These are phyloP conservation scores for Parapristionchus giblindavisi DNA, from an alignment of 2,888 invertebrate species.

Conservation along the genomic window DNA sequence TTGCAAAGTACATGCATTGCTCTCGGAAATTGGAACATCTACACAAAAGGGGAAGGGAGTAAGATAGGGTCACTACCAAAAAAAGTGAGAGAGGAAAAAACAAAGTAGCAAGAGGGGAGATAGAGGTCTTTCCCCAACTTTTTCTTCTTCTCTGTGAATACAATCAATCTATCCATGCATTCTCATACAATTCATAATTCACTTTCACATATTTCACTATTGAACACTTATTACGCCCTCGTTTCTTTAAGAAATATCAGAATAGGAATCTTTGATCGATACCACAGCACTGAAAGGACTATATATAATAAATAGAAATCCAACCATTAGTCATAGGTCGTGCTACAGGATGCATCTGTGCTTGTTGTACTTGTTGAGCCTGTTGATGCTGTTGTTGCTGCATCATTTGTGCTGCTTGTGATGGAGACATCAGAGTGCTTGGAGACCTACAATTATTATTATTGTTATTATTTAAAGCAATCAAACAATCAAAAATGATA, in stretches of 20 bases:
- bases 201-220: not conserved
- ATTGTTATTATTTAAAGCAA: not conserved
- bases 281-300: too few species aligned
- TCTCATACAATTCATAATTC: not conserved
- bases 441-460: conserved; percentile 20
- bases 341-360: conserved; percentile 16
- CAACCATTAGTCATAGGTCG: conserved; percentile 29
- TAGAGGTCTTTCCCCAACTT: too few species aligned
- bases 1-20: too few species aligned
- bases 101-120: too few species aligned
- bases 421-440: conserved; percentile 18
- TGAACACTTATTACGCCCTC: not conserved
- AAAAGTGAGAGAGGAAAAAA: too few species aligned
- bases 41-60: too few species aligned
- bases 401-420: conserved; percentile 36
- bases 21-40: too few species aligned
- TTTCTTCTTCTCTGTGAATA: too few species aligned
- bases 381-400: conserved; percentile 12
- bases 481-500: not conserved
- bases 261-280: too few species aligned
- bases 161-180: too few species aligned
- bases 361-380: conserved; percentile 8
- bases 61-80: too few species aligned
- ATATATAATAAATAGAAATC: too few species aligned
- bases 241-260: not conserved